phyloP scores from a whole-genome alignment of 2,113 vertebrate species.

The Sorex fumeus region DNA sequence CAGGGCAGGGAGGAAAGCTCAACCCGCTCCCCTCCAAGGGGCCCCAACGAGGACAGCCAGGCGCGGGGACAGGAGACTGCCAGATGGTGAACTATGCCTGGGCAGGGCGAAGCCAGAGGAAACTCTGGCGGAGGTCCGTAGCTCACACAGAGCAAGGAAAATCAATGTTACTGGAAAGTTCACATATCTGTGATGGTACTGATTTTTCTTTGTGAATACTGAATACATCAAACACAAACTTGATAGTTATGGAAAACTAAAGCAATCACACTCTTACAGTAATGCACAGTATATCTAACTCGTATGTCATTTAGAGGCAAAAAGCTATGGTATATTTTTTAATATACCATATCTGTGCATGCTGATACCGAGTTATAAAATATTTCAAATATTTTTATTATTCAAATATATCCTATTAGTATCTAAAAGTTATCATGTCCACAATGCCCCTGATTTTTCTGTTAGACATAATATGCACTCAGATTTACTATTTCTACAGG shows the following conservation, averaged over 20 bases:
- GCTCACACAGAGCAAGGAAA: not conserved
- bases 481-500: not conserved
- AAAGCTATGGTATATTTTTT: not conserved
- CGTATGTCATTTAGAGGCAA: not conserved
- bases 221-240: not conserved
- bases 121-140: too few relatives aligned
- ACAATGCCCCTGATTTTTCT: not conserved
- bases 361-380: not conserved
- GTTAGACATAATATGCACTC: not conserved
- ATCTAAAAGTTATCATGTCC: constrained; percentile 10
- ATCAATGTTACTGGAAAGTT: not conserved
- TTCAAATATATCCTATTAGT: not conserved
- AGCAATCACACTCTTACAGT: not conserved
- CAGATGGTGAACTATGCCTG: too few relatives aligned
- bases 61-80: too few relatives aligned
- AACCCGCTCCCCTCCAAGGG: too few relatives aligned
- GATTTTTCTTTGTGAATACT: not conserved
- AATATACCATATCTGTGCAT: not conserved
- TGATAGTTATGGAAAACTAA: not conserved
- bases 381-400: not conserved
- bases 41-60: too few relatives aligned
- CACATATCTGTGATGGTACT: not conserved
- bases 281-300: not conserved
- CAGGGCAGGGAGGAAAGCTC: too few relatives aligned
- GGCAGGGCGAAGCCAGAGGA: too few relatives aligned